Base-by-base conservation (phyloP, 1,140 invertebrate genomes). In the Heliothis virescens region DNA sequence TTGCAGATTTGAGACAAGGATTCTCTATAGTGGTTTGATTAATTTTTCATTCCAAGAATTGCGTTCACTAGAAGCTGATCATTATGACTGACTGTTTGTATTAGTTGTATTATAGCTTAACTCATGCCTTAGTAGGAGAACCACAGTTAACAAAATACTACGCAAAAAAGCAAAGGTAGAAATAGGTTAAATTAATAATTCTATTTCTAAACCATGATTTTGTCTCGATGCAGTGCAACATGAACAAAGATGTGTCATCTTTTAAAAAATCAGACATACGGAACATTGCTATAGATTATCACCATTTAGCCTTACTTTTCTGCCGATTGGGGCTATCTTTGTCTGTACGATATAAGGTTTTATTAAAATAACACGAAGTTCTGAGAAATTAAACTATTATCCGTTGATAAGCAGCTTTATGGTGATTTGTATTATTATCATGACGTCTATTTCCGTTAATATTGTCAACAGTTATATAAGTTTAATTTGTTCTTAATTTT, bases 321-420 rank as follows among this genome's bases (percentile, higher is more conserved):
- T 48, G 11, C 18, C 18, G 41, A 65, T 65, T 65, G 16, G 13
- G 65, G 65, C 48, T 69, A 69, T 69, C 34, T 18, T 16, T 65
- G 41, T 18, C 34, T 47, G 9, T 26, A 15, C 26, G 21, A 26
- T 69, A 52, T 69, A 52, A 18, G 15, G 65, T 69, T 69, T 52
- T 69, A 53, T 21, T 69, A 53, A 3, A 12, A 69, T 52, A 52
- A 52, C 2, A 50, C 47, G 21, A 50, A 21, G 18, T 69, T 69
- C 48, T 50, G 2, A 69, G 65, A 69, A 69, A 3, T 63, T 15
- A 10, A 69, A 52, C 21, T 12, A 53, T 69, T 26, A 69, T 69
- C 48, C 65, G 12, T 21, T 69, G 65, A 69, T 69, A 69, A 69
- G 52, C 65, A 69, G 65, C 48, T 69, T 69, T 69, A 69, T 69